Evolutionary conservation across 2,888 invertebrate genomes (phyloP).

Genomic region (Ommatoiulus sabulosus): DNA sequence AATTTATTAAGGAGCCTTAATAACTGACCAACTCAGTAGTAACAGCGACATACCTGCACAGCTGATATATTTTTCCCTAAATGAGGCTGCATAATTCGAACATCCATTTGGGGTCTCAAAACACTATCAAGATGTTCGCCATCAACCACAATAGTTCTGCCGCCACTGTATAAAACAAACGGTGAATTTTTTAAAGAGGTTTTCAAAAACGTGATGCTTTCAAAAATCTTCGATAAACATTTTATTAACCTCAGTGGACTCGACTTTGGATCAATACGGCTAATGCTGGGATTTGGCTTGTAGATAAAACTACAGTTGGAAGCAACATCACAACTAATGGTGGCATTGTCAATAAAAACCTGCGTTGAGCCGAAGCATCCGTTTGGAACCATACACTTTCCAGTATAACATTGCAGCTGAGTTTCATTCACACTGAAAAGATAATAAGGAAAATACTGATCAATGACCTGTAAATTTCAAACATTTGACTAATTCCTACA

Average conservation of each 20-base stretch:
- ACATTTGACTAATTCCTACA: no score
- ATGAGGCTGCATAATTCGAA: constrained; percentile 62
- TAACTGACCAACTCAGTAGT: background rate
- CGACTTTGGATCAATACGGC: constrained; percentile 61
- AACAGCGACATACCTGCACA: background rate
- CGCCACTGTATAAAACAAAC: constrained; percentile 64
- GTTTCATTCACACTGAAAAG: background rate
- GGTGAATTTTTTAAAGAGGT: constrained; percentile 42
- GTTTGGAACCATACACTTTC: background rate
- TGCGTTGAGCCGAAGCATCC: background rate
- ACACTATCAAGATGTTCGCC: constrained; percentile 66
- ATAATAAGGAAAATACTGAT: background rate
- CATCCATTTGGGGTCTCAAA: constrained; percentile 64
- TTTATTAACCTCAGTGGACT: constrained; percentile 62
- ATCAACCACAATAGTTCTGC: constrained; percentile 64
- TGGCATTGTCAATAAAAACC: constrained; percentile 42
- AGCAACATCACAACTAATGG: background rate
- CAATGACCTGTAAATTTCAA: no score
- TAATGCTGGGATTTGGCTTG: constrained; percentile 63
- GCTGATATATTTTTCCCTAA: constrained; percentile 54
- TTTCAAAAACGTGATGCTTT: background rate
- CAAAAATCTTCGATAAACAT: background rate
- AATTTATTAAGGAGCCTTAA: background rate
- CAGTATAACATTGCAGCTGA: constrained; percentile 18
- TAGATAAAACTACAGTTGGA: constrained; percentile 60